Percentiles rank a stretch among this genome's conserved stretches.
Conservation (phyloP, 2,888 invertebrate species). For the Drosophila nr. medialis region DNA sequence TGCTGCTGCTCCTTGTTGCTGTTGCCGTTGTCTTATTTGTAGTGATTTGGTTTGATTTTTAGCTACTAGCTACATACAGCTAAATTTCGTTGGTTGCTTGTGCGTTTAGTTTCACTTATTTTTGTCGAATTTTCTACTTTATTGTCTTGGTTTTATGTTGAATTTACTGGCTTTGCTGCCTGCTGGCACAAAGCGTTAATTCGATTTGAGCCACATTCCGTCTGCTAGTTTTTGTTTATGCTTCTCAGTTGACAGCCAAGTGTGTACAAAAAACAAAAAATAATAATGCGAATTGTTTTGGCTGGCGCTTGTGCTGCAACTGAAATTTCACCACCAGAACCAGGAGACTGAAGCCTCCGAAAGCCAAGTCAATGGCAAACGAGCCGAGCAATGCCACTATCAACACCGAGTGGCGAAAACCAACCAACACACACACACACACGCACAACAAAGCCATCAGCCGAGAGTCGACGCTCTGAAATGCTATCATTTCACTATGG, state of each 20-base stretch:
- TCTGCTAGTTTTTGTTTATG: slow-evolving; percentile 42
- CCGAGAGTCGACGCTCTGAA: slow-evolving; percentile 41
- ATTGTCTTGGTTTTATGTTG: not conserved
- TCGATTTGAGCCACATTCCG: slow-evolving; percentile 24
- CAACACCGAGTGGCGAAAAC: slow-evolving; percentile 42
- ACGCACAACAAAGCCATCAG: slow-evolving; percentile 2
- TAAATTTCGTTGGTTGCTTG: slow-evolving; percentile 3
- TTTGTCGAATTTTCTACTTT: slow-evolving; percentile 1
- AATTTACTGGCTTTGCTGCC: slow-evolving; percentile 5
- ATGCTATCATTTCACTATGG: slow-evolving; percentile 27
- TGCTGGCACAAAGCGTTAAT: slow-evolving; percentile 16
- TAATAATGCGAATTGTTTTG: slow-evolving; percentile 38
- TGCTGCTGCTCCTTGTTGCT: slow-evolving; percentile 1
- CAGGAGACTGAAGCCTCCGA: slow-evolving; percentile 42
- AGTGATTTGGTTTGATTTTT: not conserved
- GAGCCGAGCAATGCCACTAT: slow-evolving; percentile 59
- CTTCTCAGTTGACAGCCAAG: slow-evolving; percentile 14
- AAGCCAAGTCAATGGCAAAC: slow-evolving; percentile 53
- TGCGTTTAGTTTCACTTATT: slow-evolving; percentile 1
- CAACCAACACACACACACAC: slow-evolving; percentile 13
- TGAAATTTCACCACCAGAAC: slow-evolving; percentile 55
- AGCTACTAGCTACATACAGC: not conserved
- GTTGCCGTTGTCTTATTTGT: not conserved
- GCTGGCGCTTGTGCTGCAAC: slow-evolving; percentile 57
- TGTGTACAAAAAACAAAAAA: not conserved